Evolutionary conservation across 2,888 invertebrate genomes (phyloP).

Genomic region (Mythimna lalbum): DNA sequence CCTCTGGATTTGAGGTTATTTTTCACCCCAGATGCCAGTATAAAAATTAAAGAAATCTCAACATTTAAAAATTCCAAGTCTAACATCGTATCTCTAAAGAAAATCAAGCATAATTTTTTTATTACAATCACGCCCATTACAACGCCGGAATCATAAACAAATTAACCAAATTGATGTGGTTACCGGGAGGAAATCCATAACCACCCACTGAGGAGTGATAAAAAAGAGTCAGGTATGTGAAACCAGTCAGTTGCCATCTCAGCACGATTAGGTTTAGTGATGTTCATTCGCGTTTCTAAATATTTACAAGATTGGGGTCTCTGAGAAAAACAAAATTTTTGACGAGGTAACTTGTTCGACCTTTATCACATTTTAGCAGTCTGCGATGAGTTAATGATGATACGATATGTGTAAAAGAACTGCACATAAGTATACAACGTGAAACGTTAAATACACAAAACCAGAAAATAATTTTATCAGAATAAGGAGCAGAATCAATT

Average conservation of each 20-base stretch:
- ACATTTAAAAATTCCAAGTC: neutral
- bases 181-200: conserved; percentile 45
- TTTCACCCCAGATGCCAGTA: no score
- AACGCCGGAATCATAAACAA: conserved; percentile 29
- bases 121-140: conserved; percentile 19
- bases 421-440: no score
- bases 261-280: conserved; percentile 45
- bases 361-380: neutral
- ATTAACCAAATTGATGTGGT: conserved; percentile 27
- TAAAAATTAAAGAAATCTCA: neutral
- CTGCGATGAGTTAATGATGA: neutral
- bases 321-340: neutral
- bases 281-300: conserved; percentile 9
- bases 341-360: neutral
- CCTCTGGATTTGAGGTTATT: no score
- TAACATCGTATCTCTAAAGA: neutral
- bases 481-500: no score
- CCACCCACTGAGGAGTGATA: conserved; percentile 41
- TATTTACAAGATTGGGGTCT: conserved; percentile 10
- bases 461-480: no score
- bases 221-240: conserved; percentile 52
- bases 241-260: conserved; percentile 38
- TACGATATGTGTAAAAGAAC: neutral
- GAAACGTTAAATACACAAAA: no score
- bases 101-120: neutral